Evolutionary conservation across 2,888 invertebrate genomes (phyloP).

Genomic region (Thera obeliscata): DNA sequence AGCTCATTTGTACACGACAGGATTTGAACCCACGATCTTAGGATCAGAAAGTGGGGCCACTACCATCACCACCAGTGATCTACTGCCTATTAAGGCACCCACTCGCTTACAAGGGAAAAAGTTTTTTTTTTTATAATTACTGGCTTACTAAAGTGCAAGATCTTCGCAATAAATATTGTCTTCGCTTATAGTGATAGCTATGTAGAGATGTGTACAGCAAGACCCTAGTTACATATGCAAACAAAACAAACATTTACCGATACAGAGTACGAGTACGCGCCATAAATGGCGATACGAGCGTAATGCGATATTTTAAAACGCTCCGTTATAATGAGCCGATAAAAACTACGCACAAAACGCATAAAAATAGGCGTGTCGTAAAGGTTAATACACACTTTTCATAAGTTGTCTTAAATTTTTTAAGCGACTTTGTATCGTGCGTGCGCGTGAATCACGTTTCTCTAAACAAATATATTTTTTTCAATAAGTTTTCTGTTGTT

Average conservation of each 20-base stretch:
- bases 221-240: slow-evolving; percentile 7
- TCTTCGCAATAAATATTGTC: neutral
- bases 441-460: neutral
- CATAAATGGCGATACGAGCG: slow-evolving; percentile 35
- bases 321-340: slow-evolving; percentile 48
- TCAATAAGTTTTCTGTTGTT: too few relatives aligned
- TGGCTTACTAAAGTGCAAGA: neutral
- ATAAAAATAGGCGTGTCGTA: slow-evolving; percentile 41
- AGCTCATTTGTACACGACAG: too few relatives aligned
- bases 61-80: too few relatives aligned
- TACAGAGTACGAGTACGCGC: slow-evolving; percentile 23
- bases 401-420: neutral
- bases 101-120: too few relatives aligned
- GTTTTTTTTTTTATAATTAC: too few relatives aligned
- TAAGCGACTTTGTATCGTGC: neutral
- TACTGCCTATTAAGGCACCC: too few relatives aligned
- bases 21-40: too few relatives aligned
- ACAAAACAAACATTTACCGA: slow-evolving; percentile 35
- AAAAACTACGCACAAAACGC: slow-evolving; percentile 39
- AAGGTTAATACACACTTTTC: slow-evolving; percentile 19
- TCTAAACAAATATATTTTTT: too few relatives aligned
- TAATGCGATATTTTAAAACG: slow-evolving; percentile 46
- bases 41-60: too few relatives aligned
- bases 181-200: neutral
- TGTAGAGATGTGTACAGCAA: neutral